Evolutionary conservation across 2,888 invertebrate species (phyloP).

Genomic region (Acleris literana): DNA sequence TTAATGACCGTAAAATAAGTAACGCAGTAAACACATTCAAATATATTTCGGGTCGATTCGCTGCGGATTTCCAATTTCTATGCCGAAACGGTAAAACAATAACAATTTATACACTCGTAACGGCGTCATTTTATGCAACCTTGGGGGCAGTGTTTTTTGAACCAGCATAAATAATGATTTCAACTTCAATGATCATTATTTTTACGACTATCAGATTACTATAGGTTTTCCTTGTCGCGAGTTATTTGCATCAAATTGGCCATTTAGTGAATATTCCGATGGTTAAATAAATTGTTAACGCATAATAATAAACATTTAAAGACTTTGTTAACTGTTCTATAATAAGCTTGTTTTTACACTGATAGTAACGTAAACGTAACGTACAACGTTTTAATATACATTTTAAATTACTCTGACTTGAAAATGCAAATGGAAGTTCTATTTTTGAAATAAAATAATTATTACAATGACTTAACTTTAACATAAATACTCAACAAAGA

Average conservation of each 20-base stretch:
- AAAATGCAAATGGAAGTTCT: no score
- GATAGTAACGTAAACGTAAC: no score
- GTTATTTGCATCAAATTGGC: slow-evolving; percentile 7
- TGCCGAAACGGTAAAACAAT: slow-evolving; percentile 13
- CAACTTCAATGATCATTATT: slow-evolving; percentile 14
- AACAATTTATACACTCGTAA: slow-evolving; percentile 20
- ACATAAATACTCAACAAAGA: no score
- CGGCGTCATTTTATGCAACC: slow-evolving; percentile 20
- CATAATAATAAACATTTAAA: no score
- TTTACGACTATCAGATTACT: slow-evolving; percentile 27
- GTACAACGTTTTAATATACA: no score
- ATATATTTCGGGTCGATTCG: slow-evolving; percentile 7
- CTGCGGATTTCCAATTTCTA: slow-evolving; percentile 16
- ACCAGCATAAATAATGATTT: slow-evolving; percentile 21
- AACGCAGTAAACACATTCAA: slow-evolving; percentile 4
- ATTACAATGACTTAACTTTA: no score
- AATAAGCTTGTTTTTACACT: no score
- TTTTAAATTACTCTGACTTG: no score
- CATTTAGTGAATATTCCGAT: slow-evolving; percentile 4
- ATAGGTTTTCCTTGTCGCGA: background rate
- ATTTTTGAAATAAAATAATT: no score
- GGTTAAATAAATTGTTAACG: no score
- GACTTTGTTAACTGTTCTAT: no score
- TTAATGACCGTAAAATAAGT: background rate
- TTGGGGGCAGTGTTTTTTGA: slow-evolving; percentile 24